Conservation (phyloP, 2,888 invertebrate genomes). For the Dyspetes luteomarginatus region DNA sequence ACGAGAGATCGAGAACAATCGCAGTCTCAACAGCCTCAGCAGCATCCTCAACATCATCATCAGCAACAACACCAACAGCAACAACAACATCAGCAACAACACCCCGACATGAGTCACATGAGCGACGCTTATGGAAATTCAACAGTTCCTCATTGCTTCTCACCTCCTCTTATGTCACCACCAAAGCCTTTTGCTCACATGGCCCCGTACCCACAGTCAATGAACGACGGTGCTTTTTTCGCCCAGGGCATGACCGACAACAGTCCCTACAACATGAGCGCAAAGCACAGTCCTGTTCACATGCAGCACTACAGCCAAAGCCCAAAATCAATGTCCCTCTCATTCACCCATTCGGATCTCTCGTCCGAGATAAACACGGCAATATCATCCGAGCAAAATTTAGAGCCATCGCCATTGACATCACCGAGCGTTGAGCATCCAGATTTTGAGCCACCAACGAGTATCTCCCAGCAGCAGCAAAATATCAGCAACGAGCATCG, state of each 20-base stretch:
- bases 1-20: constrained; percentile 77
- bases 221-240: constrained; percentile 79
- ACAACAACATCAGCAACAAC: constrained; percentile 73
- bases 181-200: constrained; percentile 81
- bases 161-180: constrained; percentile 80
- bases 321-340: constrained; percentile 83
- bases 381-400: constrained; percentile 88
- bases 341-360: constrained; percentile 89
- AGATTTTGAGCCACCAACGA: constrained; percentile 90
- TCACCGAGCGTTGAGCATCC: constrained; percentile 89
- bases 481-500: constrained; percentile 84
- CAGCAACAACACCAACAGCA: constrained; percentile 71
- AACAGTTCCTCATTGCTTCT: constrained; percentile 78
- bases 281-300: constrained; percentile 83
- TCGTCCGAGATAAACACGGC: constrained; percentile 92
- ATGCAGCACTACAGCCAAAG: constrained; percentile 83
- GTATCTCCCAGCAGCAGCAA: constrained; percentile 83
- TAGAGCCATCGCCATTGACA: constrained; percentile 87
- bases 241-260: constrained; percentile 79
- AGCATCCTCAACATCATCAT: constrained; percentile 74
- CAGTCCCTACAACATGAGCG: constrained; percentile 79
- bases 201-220: constrained; percentile 80
- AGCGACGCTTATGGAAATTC: constrained; percentile 76
- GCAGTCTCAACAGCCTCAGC: constrained; percentile 75
- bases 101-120: constrained; percentile 75